Conservation (phyloP, 1,140 invertebrate genomes). For the Elymnias hypermnestra region DNA sequence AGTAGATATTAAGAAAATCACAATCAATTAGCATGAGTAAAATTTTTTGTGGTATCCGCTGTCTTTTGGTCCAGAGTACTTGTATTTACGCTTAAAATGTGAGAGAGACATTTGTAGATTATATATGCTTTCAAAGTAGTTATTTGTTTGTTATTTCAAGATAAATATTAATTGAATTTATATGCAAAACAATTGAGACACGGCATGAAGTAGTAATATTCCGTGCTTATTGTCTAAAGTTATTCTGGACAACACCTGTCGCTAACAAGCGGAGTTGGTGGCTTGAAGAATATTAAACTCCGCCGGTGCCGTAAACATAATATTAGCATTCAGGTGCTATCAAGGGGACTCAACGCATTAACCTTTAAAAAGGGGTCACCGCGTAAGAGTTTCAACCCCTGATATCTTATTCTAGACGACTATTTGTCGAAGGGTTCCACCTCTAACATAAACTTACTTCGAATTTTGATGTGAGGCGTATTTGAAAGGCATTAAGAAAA, state of each 20-base stretch:
- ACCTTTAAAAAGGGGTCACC: slow-evolving; percentile 73
- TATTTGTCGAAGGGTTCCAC: slow-evolving; percentile 2
- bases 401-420: slow-evolving; percentile 62
- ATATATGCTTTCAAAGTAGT: no score
- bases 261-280: slow-evolving; percentile 20
- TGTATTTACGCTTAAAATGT: no score
- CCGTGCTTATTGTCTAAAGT: slow-evolving; percentile 15
- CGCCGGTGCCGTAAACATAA: slow-evolving; percentile 34
- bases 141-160: no score
- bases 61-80: no score
- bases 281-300: slow-evolving; percentile 34
- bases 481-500: not conserved
- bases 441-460: not conserved
- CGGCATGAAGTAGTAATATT: not conserved
- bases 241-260: slow-evolving; percentile 22
- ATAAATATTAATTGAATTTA: no score
- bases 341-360: slow-evolving; percentile 51
- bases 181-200: slow-evolving; percentile 1
- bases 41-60: no score
- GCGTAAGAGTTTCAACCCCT: slow-evolving; percentile 53
- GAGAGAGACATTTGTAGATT: no score
- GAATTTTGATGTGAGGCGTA: not conserved
- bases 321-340: slow-evolving; percentile 65
- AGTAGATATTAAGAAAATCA: no score
- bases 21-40: no score